A percentile compares a stretch with the other conserved stretches of the same genome.
Evolutionary conservation across 92 coral and sea anemone species (phyloP).

Genomic region (Parazoanthus atlanticus): DNA sequence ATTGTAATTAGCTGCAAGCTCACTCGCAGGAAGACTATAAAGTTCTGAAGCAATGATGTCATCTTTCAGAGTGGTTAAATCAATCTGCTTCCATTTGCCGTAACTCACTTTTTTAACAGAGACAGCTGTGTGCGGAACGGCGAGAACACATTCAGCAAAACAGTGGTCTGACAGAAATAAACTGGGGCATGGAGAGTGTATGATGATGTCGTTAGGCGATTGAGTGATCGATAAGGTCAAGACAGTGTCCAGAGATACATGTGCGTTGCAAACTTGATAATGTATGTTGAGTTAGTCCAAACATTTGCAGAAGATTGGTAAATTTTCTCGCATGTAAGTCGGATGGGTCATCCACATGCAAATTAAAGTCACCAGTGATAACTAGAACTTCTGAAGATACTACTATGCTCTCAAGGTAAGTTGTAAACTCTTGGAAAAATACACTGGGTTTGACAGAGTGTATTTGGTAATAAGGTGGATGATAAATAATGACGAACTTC

Average conservation of each 20-base stretch:
- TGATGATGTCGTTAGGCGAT: neutral
- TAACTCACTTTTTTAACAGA: no score
- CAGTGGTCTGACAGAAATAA: conserved; percentile 5
- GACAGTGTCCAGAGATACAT: conserved; percentile 41
- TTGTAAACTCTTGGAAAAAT: conserved; percentile 41
- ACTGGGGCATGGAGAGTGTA: neutral
- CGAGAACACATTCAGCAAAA: neutral
- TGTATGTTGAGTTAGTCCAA: conserved; percentile 49
- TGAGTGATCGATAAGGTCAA: neutral
- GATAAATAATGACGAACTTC: conserved; percentile 7
- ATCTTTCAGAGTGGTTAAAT: no score
- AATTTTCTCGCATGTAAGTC: conserved; percentile 31
- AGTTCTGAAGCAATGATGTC: no score
- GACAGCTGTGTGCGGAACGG: no score
- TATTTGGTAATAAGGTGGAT: neutral
- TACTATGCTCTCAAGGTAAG: conserved; percentile 40
- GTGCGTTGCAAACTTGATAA: conserved; percentile 57
- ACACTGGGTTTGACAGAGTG: conserved; percentile 22
- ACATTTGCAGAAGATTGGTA: conserved; percentile 38
- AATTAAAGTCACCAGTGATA: conserved; percentile 51
- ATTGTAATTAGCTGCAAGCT: no score
- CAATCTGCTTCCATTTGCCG: no score
- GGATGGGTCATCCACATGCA: conserved; percentile 45
- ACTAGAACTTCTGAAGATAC: conserved; percentile 48
- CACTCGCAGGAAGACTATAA: no score